Base-by-base conservation (phyloP, 2,113 vertebrate species). In the Oreochromis spilurus region DNA sequence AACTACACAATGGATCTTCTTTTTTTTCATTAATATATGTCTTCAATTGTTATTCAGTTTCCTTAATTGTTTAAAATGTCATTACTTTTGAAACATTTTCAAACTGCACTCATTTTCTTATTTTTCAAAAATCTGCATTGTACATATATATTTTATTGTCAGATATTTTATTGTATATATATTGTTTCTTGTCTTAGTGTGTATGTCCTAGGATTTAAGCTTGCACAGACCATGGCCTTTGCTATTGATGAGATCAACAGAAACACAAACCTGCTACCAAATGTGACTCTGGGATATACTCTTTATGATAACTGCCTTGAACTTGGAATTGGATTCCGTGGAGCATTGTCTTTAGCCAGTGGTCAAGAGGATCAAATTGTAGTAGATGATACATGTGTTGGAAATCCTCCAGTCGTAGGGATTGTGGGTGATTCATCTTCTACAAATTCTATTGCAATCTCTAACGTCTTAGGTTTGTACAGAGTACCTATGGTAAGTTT, bases 221-320 rank as follows among this genome's bases (percentile, higher is more conserved):
- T 0, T 0, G 53, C 53, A 54, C 53, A 54, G 0, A 53, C 52
- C 52, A 53, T 53, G 52, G 52, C 52, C 0, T 53, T 53, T 53
- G n/a, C 52, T 53, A 53, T 53, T 53, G 52, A 21, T 53, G 52
- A 53, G 9, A 53, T 53, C n/a, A 53, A 53, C 2, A 53, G 52
- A 53, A 53, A 53, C 52, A 0, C 52, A 21, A 53, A 53, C 52
- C 52, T 53, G 52, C 52, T 53, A 1, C 52, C 52, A 24, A 24
- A 24, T 24, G 24, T 24, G 4, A 53, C 19, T 52, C 50, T 52
- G 50, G 50, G 50, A n/a, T 52, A 52, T 0, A 52, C 17, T 52
- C 19, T 52, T 5, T 52, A 52, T 52, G 50, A 52, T 52, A 52
- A n/a, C 50, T 52, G 50, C 50, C 17, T 52, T 52, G 17, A 52